Conservation (phyloP, 2,888 invertebrate species). For the Odontocolon sp. region DNA sequence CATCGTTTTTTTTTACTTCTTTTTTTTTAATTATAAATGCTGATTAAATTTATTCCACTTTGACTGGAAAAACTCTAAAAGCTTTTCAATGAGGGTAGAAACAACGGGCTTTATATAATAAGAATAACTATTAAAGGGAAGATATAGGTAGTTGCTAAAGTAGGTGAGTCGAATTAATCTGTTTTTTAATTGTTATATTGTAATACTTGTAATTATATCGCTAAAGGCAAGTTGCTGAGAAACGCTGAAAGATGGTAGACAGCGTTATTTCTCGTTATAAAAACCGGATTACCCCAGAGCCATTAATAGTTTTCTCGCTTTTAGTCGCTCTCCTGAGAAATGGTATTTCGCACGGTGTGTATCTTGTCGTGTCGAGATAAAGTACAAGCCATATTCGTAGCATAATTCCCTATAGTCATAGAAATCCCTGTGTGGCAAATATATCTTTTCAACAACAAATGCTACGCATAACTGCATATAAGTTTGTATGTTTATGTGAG, state of each 20-base stretch:
- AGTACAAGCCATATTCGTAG: conserved; percentile 47
- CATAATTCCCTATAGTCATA: conserved; percentile 51
- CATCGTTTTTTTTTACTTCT: not conserved
- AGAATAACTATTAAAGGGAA: conserved; percentile 19
- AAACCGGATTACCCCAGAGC: not conserved
- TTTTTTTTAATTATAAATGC: conserved; percentile 9
- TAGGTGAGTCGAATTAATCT: conserved; percentile 23
- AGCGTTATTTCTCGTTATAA: conserved; percentile 37
- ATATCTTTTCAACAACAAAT: conserved; percentile 34
- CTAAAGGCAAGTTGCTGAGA: not conserved
- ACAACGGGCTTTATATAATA: conserved; percentile 14
- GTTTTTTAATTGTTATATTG: conserved; percentile 33
- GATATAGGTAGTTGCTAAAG: not conserved
- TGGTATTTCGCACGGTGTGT: not conserved
- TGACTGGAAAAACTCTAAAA: not conserved
- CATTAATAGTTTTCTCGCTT: conserved; percentile 13
- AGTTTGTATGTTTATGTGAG: conserved; percentile 6
- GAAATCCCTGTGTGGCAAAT: conserved; percentile 46
- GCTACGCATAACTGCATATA: conserved; percentile 11
- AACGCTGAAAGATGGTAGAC: not conserved
- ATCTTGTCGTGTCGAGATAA: conserved; percentile 45
- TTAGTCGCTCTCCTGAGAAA: not conserved
- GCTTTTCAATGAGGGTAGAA: conserved; percentile 10
- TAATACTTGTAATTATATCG: conserved; percentile 31
- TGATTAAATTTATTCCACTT: conserved; percentile 15